Percentiles rank a stretch among this genome's conserved stretches.
Evolutionary conservation across 2,888 invertebrate genomes (phyloP).

Genomic region (Melanotus villosus): DNA sequence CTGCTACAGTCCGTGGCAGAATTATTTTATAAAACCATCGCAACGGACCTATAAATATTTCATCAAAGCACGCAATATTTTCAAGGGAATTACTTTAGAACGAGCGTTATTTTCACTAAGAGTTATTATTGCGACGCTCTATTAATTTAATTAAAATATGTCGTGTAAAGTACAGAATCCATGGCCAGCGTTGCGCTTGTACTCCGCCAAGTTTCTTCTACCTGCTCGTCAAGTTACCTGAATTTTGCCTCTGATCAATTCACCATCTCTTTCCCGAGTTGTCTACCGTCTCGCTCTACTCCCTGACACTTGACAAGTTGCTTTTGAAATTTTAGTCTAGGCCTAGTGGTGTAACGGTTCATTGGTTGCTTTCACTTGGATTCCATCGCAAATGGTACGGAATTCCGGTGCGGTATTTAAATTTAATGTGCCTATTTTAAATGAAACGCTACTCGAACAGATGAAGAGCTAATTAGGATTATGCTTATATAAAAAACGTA

Average conservation of each 20-base stretch:
- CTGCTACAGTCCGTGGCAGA: slow-evolving; percentile 32
- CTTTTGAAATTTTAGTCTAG: slow-evolving; percentile 67
- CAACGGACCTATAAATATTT: slow-evolving; percentile 25
- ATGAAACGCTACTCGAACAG: no score
- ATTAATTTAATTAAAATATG: slow-evolving; percentile 34
- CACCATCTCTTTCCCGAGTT: slow-evolving; percentile 53
- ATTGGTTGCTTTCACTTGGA: slow-evolving; percentile 54
- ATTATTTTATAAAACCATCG: slow-evolving; percentile 16
- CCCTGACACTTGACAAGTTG: slow-evolving; percentile 69
- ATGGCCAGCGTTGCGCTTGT: slow-evolving; percentile 30
- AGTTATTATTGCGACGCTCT: slow-evolving; percentile 19
- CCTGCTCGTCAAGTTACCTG: slow-evolving; percentile 60
- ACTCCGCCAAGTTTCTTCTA: slow-evolving; percentile 37
- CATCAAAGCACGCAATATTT: slow-evolving; percentile 23
- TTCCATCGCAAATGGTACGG: slow-evolving; percentile 25
- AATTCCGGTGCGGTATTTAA: background rate
- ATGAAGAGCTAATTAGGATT: no score
- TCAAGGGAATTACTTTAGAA: slow-evolving; percentile 10
- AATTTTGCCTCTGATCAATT: slow-evolving; percentile 59
- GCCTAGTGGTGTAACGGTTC: slow-evolving; percentile 58
- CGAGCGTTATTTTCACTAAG: slow-evolving; percentile 8
- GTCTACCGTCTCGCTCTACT: slow-evolving; percentile 58
- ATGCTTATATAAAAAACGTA: no score
- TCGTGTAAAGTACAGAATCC: slow-evolving; percentile 31
- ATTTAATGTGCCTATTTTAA: no score